A percentile compares a stretch with the other conserved stretches of the same genome.
These are phyloP conservation scores for Machimus rusticus DNA, from an alignment of 2,888 invertebrate species.

Conservation along the genomic window DNA sequence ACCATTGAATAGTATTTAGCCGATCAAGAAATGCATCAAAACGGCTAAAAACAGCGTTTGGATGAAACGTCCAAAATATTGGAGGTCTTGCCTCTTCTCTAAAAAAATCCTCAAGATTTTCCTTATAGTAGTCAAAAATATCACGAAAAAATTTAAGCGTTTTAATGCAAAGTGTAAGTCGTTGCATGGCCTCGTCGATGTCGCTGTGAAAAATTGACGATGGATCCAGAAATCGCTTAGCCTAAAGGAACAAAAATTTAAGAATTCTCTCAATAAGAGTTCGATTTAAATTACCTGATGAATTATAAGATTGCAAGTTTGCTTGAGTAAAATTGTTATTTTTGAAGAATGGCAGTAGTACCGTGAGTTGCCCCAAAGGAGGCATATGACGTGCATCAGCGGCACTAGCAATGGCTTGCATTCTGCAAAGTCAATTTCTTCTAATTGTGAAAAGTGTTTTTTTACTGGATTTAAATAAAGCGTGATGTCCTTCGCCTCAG, in stretches of 20 bases:
- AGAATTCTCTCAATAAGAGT: neutral
- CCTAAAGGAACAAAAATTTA: constrained; percentile 66
- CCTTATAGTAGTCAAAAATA: constrained; percentile 75
- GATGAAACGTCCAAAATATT: constrained; percentile 81
- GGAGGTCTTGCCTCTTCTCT: constrained; percentile 65
- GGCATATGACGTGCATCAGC: constrained; percentile 82
- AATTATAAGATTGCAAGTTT: constrained; percentile 90
- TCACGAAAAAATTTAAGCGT: constrained; percentile 71
- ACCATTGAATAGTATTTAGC: constrained; percentile 75
- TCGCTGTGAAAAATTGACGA: constrained; percentile 93
- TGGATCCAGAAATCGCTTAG: constrained; percentile 87
- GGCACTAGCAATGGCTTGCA: constrained; percentile 78
- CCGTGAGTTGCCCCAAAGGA: constrained; percentile 89
- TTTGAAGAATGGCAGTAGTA: constrained; percentile 91
- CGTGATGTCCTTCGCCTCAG: constrained; percentile 91
- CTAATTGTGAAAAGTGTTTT: constrained; percentile 79
- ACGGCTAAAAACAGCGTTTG: constrained; percentile 80
- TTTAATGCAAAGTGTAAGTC: constrained; percentile 74
- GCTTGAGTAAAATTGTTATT: constrained; percentile 85
- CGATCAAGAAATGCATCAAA: constrained; percentile 80
- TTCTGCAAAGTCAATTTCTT: constrained; percentile 88
- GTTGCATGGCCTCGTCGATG: constrained; percentile 88
- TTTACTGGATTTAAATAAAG: constrained; percentile 84
- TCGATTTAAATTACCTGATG: constrained; percentile 70
- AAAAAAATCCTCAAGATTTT: constrained; percentile 73